Evolutionary conservation across 2,113 vertebrate species (phyloP).

Genomic region (Brienomyrus brachyistius): DNA sequence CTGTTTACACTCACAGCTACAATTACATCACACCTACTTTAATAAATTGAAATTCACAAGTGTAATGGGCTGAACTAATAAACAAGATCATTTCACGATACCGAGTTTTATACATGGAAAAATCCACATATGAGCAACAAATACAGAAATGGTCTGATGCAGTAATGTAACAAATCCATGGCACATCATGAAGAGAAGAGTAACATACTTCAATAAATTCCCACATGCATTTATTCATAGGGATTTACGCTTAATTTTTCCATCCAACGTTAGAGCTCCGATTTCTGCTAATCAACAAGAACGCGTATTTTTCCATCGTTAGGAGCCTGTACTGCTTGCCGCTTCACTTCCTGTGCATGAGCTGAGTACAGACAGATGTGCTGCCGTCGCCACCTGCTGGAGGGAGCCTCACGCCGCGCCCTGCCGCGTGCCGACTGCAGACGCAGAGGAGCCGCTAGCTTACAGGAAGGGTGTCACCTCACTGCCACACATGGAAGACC

Average conservation of each 20-base stretch:
- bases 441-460: not conserved
- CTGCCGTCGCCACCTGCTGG: slow-evolving; percentile 68
- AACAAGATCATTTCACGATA: not conserved
- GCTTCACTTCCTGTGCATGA: no score
- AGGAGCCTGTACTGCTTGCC: not conserved
- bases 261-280: not conserved
- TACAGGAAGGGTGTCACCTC: not conserved
- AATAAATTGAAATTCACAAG: not conserved
- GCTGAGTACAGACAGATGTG: slow-evolving; percentile 34
- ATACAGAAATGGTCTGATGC: not conserved
- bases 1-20: not conserved
- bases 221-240: not conserved
- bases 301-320: not conserved
- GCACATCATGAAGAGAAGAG: not conserved
- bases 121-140: not conserved
- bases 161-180: not conserved
- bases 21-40: not conserved
- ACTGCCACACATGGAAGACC: not conserved
- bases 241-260: not conserved
- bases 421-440: not conserved
- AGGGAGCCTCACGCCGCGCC: not conserved
- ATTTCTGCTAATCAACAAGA: not conserved
- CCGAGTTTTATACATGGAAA: not conserved
- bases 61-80: not conserved
- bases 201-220: not conserved